Conservation (phyloP, 2,797 vertebrate genomes). For the Allobates femoralis region DNA sequence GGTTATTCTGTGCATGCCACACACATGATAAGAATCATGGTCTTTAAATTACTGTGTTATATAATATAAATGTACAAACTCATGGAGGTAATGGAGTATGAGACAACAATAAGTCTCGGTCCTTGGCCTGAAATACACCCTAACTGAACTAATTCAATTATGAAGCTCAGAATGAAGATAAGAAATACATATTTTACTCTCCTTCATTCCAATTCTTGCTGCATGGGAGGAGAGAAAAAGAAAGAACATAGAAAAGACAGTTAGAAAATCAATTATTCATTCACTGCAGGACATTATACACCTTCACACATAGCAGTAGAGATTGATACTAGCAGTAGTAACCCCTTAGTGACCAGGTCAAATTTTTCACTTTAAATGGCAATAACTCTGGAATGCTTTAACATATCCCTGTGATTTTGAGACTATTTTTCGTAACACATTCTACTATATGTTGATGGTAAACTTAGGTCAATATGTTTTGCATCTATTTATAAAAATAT, state of each 20-base stretch:
- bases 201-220: slow-evolving; percentile 88
- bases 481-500: too few relatives aligned
- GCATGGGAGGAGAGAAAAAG: slow-evolving; percentile 78
- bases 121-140: background rate
- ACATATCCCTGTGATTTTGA: too few relatives aligned
- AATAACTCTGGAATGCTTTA: too few relatives aligned
- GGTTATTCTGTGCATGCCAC: slow-evolving; percentile 14
- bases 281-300: background rate
- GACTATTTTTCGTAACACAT: too few relatives aligned
- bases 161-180: slow-evolving; percentile 65
- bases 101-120: background rate
- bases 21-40: background rate
- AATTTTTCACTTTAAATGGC: too few relatives aligned
- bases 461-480: too few relatives aligned
- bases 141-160: slow-evolving; percentile 3
- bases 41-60: background rate
- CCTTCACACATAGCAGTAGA: background rate
- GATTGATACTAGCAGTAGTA: too few relatives aligned
- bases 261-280: slow-evolving; percentile 68
- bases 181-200: slow-evolving; percentile 67
- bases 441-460: too few relatives aligned
- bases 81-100: background rate
- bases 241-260: slow-evolving; percentile 68
- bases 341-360: too few relatives aligned
- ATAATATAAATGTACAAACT: background rate